phyloP scores from a whole-genome alignment of 2,888 invertebrate species.

The Yponomeuta cagnagella region DNA sequence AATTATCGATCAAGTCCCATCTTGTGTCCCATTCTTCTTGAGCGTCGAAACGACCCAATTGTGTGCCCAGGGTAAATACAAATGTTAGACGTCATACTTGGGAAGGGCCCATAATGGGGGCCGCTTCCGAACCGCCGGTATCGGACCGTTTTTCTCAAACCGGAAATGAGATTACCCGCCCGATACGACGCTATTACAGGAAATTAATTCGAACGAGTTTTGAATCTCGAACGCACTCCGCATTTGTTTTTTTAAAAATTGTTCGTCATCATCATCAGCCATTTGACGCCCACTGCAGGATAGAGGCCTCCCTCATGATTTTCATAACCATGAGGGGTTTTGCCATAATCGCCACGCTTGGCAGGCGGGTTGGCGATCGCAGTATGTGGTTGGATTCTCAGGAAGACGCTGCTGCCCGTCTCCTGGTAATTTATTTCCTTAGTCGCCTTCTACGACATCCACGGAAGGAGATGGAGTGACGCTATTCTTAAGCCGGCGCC shows the following conservation, averaged over 20 bases:
- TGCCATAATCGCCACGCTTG: no score
- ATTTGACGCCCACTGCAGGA: no score
- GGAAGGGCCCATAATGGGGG: background rate
- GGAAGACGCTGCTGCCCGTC: no score
- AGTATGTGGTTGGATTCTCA: no score
- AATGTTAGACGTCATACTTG: background rate
- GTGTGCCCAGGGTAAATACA: background rate
- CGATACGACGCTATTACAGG: slow-evolving; percentile 63
- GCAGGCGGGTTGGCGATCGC: no score
- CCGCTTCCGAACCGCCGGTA: background rate
- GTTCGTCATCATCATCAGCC: background rate
- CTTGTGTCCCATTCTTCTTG: background rate
- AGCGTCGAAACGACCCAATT: background rate
- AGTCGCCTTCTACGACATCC: no score
- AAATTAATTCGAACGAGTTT: slow-evolving; percentile 58
- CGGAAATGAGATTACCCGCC: slow-evolving; percentile 70
- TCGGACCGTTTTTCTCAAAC: slow-evolving; percentile 57
- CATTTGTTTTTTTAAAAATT: background rate
- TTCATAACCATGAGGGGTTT: no score
- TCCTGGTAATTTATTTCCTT: no score
- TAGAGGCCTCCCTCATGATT: no score
- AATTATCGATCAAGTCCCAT: no score
- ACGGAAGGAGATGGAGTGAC: no score
- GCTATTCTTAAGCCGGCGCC: no score
- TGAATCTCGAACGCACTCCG: slow-evolving; percentile 35